Conservation (phyloP, 1,140 invertebrate species). For the Apocrypta bakeri region DNA sequence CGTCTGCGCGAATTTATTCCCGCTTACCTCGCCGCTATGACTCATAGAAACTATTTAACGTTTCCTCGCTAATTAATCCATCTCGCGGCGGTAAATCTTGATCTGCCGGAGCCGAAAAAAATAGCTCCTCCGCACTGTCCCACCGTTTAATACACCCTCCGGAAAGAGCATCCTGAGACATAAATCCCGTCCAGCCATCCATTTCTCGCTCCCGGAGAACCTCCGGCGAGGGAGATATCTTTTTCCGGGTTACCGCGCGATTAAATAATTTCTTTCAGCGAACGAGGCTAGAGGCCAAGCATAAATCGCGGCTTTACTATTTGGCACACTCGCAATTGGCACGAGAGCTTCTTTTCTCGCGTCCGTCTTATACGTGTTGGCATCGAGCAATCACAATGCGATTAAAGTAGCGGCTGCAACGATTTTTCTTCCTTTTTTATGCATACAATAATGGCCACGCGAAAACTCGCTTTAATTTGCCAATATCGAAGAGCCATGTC, state of each 20-base stretch:
- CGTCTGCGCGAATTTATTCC: too few relatives aligned
- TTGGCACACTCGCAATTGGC: slow-evolving; percentile 38
- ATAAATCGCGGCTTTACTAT: slow-evolving; percentile 27
- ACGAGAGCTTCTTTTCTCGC: slow-evolving; percentile 1
- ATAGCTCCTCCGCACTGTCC: neutral
- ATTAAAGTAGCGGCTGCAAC: neutral
- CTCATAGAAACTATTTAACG: slow-evolving; percentile 17
- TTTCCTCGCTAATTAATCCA: slow-evolving; percentile 62
- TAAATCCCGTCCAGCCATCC: neutral
- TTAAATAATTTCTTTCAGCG: slow-evolving; percentile 42
- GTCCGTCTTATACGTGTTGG: neutral
- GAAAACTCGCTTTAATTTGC: slow-evolving; percentile 33
- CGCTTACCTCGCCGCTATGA: neutral
- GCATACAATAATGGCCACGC: neutral
- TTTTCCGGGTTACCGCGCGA: slow-evolving; percentile 36
- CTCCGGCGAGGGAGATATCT: slow-evolving; percentile 5
- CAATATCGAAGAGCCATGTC: neutral
- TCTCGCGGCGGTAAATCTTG: slow-evolving; percentile 53
- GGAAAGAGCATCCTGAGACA: neutral
- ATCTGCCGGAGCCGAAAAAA: neutral
- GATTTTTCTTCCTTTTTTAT: neutral
- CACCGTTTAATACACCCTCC: neutral
- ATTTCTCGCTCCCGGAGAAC: neutral
- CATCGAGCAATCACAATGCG: neutral
- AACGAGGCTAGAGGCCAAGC: slow-evolving; percentile 10